phyloP scores from a whole-genome alignment of 2,797 vertebrate species.

The Naso thynnoides region DNA sequence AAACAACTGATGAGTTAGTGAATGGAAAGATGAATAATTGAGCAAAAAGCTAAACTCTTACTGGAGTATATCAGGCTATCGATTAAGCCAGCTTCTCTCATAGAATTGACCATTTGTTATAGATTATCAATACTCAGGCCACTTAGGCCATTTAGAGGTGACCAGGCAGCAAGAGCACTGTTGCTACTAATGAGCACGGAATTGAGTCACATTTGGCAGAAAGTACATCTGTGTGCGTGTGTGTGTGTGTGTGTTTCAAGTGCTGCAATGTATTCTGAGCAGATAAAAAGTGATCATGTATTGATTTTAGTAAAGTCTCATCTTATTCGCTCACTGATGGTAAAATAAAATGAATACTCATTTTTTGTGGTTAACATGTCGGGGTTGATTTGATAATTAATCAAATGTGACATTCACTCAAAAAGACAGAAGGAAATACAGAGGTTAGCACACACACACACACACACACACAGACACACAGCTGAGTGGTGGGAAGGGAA shows the following conservation, averaged over 20 bases:
- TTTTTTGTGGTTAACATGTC: constrained; percentile 13
- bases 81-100: constrained; percentile 67
- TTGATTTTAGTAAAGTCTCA: constrained; percentile 23
- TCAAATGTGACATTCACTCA: constrained; percentile 54
- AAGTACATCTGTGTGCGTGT: constrained; percentile 27
- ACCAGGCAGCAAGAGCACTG: constrained; percentile 56
- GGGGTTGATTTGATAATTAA: constrained; percentile 37
- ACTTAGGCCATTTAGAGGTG: constrained; percentile 74
- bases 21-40: constrained; percentile 35
- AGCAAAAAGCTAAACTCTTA: constrained; percentile 38
- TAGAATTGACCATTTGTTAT: constrained; percentile 72
- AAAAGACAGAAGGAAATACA: constrained; percentile 49
- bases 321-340: constrained; percentile 8
- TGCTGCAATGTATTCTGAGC: constrained; percentile 27
- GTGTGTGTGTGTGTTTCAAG: constrained; percentile 20
- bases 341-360: not conserved
- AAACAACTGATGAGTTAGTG: constrained; percentile 26
- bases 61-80: constrained; percentile 62
- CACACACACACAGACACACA: constrained; percentile 40
- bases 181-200: constrained; percentile 65
- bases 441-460: constrained; percentile 37
- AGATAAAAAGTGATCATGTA: constrained; percentile 31
- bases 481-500: constrained; percentile 75
- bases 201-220: constrained; percentile 59
- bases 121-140: constrained; percentile 73